Base-by-base conservation (phyloP, 2,888 invertebrate genomes). In the Fragum whitleyi region DNA sequence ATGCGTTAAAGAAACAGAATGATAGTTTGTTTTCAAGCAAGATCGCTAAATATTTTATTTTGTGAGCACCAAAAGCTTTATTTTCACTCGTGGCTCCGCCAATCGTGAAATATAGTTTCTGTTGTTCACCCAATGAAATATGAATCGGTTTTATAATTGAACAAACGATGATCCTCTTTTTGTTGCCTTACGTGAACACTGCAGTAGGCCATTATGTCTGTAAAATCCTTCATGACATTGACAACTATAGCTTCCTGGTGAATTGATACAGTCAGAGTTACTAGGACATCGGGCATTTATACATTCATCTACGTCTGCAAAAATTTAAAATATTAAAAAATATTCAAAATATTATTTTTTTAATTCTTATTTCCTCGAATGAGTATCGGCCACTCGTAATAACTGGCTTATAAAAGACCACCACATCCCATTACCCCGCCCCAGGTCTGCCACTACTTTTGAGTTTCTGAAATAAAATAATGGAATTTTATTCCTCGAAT, bases 241-340 rank as follows among this genome's bases (percentile, higher is more conserved):
- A 76, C 87, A 87, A 2, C 28, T 59, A 57, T 70, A 87, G 61
- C 75, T 80, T 21, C 87, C 87, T 0, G 39, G 72, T 6, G 61
- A 73, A 62, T 87, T 87, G 21, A 28, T 53, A 51, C 87, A 87
- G 5, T 26, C 74, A 5, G 87, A 79, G 53, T 76, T 39, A 6
- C 39, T 28, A 0, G 83, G 80, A 59, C 86, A 86, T 1, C 74
- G 47, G 21, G 21, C 39, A 5, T 1, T 14, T 1, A 39, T 2
- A 19, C 65, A 65, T 21, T 65, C 65, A 65, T 65, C 61, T 32
- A 29, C 7, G 21, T 61, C 61, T 61, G 61, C 19, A 61, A 61
- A 16, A n/a, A 21, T 61, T 28, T n/a, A 23, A 57, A 6, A 36
- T n/a, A n/a, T n/a, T n/a, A n/a, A 11, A 55, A 55, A 21, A 55